A percentile compares a stretch with the other conserved stretches of the same genome.
These are phyloP conservation scores for Drosophila suzukii DNA, from an alignment of 1,140 invertebrate species.

Conservation along the genomic window DNA sequence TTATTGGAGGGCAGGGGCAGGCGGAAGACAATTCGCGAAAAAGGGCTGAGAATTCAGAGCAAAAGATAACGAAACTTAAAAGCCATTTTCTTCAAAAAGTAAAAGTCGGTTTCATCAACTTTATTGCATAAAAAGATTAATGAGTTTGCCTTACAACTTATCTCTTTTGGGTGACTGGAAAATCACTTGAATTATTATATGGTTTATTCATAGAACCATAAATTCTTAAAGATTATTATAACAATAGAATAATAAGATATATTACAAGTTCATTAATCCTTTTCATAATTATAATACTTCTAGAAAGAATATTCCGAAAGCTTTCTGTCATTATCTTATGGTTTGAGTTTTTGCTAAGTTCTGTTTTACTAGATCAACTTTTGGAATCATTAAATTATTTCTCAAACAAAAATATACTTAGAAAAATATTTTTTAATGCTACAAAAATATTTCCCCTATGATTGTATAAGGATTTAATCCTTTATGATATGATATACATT, in stretches of 20 bases:
- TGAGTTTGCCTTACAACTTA: not conserved
- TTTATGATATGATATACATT: too few species aligned
- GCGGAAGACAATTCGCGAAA: conserved; percentile 19
- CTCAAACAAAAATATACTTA: not conserved
- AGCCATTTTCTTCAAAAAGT: conserved; percentile 59
- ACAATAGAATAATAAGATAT: not conserved
- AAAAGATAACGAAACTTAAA: conserved; percentile 28
- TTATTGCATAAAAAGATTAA: conserved; percentile 23
- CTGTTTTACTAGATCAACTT: not conserved
- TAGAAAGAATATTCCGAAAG: not conserved
- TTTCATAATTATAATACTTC: not conserved
- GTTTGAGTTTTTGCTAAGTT: conserved; percentile 4
- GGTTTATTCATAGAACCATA: not conserved
- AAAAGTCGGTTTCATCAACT: conserved; percentile 63
- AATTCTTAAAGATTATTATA: not conserved
- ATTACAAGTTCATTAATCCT: not conserved
- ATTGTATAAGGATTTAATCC: too few species aligned
- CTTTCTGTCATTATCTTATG: not conserved
- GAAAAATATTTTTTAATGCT: too few species aligned
- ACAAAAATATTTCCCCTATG: too few species aligned
- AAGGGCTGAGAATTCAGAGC: conserved; percentile 22
- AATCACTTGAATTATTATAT: not conserved
- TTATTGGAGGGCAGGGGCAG: conserved; percentile 3
- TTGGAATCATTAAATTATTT: not conserved
- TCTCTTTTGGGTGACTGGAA: not conserved